Evolutionary conservation across 2,797 vertebrate genomes (phyloP).

Genomic region (Hirundo rustica): DNA sequence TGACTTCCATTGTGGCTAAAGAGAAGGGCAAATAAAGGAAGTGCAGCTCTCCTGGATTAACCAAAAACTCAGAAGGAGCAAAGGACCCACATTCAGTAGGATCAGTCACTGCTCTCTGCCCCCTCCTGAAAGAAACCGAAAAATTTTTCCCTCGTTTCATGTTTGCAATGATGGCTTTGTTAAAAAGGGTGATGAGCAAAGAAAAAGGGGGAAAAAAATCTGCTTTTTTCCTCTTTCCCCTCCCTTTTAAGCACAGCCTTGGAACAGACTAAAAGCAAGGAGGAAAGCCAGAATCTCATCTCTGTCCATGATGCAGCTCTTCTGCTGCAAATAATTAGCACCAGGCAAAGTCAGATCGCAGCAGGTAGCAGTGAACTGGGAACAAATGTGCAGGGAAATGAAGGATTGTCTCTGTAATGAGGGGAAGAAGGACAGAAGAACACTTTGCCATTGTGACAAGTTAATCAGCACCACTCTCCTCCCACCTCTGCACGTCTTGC

Average conservation of each 20-base stretch:
- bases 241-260: background rate
- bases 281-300: background rate
- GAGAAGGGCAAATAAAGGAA: background rate
- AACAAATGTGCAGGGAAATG: slow-evolving; percentile 28
- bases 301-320: slow-evolving; percentile 8
- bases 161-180: background rate
- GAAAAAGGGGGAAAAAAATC: background rate
- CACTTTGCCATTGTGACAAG: slow-evolving; percentile 32
- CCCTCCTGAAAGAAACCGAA: background rate
- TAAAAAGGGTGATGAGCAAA: background rate
- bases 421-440: slow-evolving; percentile 44
- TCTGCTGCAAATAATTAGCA: slow-evolving; percentile 48
- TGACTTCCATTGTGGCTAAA: background rate
- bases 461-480: slow-evolving; percentile 31
- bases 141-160: background rate
- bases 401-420: slow-evolving; percentile 33
- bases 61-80: background rate
- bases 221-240: background rate
- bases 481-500: background rate
- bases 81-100: background rate
- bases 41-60: background rate
- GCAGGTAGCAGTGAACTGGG: slow-evolving; percentile 20
- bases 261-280: background rate
- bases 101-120: background rate
- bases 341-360: slow-evolving; percentile 35